Evolutionary conservation across 2,888 invertebrate genomes (phyloP).

Genomic region (Tenthredo amoena): DNA sequence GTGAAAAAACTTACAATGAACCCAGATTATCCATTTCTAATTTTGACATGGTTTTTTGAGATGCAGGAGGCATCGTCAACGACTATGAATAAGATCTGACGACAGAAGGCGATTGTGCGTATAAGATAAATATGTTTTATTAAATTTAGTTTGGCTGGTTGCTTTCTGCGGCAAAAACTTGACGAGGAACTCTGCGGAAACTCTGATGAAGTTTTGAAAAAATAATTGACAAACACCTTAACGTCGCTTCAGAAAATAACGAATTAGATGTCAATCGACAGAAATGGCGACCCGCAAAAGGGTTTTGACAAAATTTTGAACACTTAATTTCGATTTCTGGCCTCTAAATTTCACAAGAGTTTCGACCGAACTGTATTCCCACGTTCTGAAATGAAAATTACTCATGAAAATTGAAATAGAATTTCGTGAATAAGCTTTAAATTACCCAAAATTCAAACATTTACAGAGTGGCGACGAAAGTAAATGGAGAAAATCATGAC

Average conservation of each 20-base stretch:
- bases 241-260: not conserved
- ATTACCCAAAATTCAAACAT: not conserved
- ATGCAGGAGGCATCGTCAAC: not conserved
- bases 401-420: conserved; percentile 11
- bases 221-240: conserved; percentile 1
- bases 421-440: not conserved
- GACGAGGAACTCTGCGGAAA: conserved; percentile 32
- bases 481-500: not conserved
- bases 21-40: conserved; percentile 52
- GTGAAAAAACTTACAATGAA: conserved; percentile 50
- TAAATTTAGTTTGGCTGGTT: not conserved
- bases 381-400: not conserved
- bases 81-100: not conserved
- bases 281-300: conserved; percentile 30
- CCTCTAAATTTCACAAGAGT: conserved; percentile 24
- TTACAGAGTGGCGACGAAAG: not conserved
- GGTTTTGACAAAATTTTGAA: conserved; percentile 22
- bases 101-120: not conserved
- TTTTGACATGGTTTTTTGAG: conserved; percentile 41
- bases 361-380: not conserved
- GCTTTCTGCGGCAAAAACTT: not conserved
- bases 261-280: conserved; percentile 10
- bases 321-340: not conserved
- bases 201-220: not conserved
- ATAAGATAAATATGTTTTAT: not conserved